Evolutionary conservation across 1,140 invertebrate species (phyloP).

Genomic region (Anagrus nilaparvatae): DNA sequence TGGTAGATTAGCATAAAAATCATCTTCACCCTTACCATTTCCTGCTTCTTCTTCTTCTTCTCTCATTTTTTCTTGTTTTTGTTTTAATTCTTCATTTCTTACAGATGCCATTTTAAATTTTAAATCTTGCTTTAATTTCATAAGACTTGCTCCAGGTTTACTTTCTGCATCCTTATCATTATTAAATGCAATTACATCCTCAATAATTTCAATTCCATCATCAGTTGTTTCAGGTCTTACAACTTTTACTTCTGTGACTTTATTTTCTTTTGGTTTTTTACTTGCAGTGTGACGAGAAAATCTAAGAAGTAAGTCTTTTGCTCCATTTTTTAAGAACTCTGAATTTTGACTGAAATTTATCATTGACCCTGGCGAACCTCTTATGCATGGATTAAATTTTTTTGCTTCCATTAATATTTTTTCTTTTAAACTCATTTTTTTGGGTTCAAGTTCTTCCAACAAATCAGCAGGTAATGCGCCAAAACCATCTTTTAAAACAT

Average conservation of each 20-base stretch:
- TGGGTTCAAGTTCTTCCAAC: not conserved
- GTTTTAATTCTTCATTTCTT: slow-evolving; percentile 52
- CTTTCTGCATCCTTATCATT: slow-evolving; percentile 29
- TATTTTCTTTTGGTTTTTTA: slow-evolving; percentile 37
- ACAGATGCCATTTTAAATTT: slow-evolving; percentile 51
- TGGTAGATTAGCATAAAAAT: slow-evolving; percentile 17
- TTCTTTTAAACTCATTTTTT: slow-evolving; percentile 14
- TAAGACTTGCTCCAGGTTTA: slow-evolving; percentile 50
- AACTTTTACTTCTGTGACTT: slow-evolving; percentile 38
- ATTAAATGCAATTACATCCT: slow-evolving; percentile 31
- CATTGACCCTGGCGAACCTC: slow-evolving; percentile 45
- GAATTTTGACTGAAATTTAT: slow-evolving; percentile 46
- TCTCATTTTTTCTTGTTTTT: slow-evolving; percentile 41
- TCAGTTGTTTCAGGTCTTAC: slow-evolving; percentile 33
- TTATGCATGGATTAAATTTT: slow-evolving; percentile 43
- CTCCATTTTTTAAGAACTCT: slow-evolving; percentile 38
- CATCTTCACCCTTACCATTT: slow-evolving; percentile 20
- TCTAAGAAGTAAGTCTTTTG: slow-evolving; percentile 49
- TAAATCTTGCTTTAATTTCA: slow-evolving; percentile 51
- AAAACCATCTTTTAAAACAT: slow-evolving; percentile 10
- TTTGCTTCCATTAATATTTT: slow-evolving; percentile 12
- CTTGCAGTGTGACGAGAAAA: slow-evolving; percentile 47
- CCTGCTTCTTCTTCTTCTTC: slow-evolving; percentile 25
- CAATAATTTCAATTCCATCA: slow-evolving; percentile 23
- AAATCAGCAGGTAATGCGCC: slow-evolving; percentile 16